Conservation (phyloP, 2,797 vertebrate species). For the Ambastaia sidthimunki region DNA sequence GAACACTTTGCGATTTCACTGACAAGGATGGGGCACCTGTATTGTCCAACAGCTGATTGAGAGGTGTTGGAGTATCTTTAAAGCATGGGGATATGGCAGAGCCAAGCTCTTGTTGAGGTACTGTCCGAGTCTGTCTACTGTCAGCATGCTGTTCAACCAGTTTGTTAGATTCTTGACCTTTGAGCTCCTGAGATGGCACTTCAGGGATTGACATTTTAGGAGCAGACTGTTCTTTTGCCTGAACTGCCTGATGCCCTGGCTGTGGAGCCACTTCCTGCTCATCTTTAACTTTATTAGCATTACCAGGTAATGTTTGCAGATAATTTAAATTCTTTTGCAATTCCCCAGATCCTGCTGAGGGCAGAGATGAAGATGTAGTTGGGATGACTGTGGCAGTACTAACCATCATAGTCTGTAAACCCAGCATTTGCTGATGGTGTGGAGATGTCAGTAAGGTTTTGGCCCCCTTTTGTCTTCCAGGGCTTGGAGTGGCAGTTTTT, state of each 20-base stretch:
- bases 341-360: constrained; percentile 73
- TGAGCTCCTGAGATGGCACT: constrained; percentile 62
- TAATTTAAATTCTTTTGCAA: constrained; percentile 79
- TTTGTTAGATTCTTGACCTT: constrained; percentile 81
- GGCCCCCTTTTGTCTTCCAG: constrained; percentile 91
- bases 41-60: constrained; percentile 95
- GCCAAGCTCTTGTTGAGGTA: constrained; percentile 78
- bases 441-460: constrained; percentile 85
- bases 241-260: constrained; percentile 79
- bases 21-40: constrained; percentile 80
- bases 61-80: constrained; percentile 88
- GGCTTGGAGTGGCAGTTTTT: constrained; percentile 95
- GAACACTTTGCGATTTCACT: constrained; percentile 75
- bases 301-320: constrained; percentile 71
- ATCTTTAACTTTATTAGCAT: constrained; percentile 82
- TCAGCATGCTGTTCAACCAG: constrained; percentile 77
- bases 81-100: constrained; percentile 79
- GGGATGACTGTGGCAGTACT: constrained; percentile 80
- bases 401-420: constrained; percentile 84
- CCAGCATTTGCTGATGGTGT: constrained; percentile 81
- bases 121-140: constrained; percentile 69
- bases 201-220: constrained; percentile 79
- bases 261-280: constrained; percentile 72
- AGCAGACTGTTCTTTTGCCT: constrained; percentile 81
- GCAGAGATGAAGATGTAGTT: constrained; percentile 75